Evolutionary conservation across 1,140 invertebrate species (phyloP).

Genomic region (Philaenus spumarius): DNA sequence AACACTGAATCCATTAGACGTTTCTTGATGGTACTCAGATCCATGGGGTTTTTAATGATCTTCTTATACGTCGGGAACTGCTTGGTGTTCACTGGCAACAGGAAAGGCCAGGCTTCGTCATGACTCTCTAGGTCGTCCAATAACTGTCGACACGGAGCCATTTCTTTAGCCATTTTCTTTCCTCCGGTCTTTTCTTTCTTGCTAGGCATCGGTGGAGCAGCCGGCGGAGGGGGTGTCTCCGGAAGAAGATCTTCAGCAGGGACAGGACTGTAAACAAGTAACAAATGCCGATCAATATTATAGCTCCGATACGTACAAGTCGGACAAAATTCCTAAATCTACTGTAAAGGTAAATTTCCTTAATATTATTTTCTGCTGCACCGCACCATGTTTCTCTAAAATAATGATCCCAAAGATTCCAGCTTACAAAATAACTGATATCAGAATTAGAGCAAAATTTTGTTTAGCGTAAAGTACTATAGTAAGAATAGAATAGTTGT

Average conservation of each 20-base stretch:
- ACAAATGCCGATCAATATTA: too few relatives aligned
- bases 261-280: slow-evolving; percentile 15
- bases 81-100: slow-evolving; percentile 93
- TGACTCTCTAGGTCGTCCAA: slow-evolving; percentile 82
- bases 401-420: too few relatives aligned
- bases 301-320: too few relatives aligned
- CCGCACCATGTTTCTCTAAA: too few relatives aligned
- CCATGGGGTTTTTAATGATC: slow-evolving; percentile 92
- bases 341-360: too few relatives aligned
- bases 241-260: slow-evolving; percentile 22
- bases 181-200: slow-evolving; percentile 60
- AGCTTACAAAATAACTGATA: too few relatives aligned
- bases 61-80: slow-evolving; percentile 96
- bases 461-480: too few relatives aligned
- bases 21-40: slow-evolving; percentile 88
- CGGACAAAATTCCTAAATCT: too few relatives aligned
- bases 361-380: too few relatives aligned
- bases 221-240: slow-evolving; percentile 33
- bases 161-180: slow-evolving; percentile 71
- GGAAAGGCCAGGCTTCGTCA: slow-evolving; percentile 94
- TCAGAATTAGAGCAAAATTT: too few relatives aligned
- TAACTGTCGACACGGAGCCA: slow-evolving; percentile 54
- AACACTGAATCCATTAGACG: slow-evolving; percentile 79
- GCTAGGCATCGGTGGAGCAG: slow-evolving; percentile 31
- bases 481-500: too few relatives aligned